A percentile compares a stretch with the other conserved stretches of the same genome.
These are phyloP conservation scores for Siniperca scherzeri DNA, from an alignment of 2,797 vertebrate species.

Conservation along the genomic window DNA sequence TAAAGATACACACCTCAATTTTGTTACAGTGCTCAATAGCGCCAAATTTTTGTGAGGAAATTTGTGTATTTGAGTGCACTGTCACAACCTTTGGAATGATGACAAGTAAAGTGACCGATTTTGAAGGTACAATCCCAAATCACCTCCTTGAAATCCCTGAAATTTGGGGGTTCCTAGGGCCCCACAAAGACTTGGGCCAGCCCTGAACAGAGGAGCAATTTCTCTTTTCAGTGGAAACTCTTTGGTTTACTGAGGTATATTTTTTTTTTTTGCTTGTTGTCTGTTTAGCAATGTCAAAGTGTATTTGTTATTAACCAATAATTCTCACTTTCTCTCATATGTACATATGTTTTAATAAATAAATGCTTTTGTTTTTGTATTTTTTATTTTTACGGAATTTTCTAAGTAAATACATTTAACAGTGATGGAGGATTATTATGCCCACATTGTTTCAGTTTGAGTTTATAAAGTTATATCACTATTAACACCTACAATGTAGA, in stretches of 20 bases:
- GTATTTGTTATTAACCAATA: no score
- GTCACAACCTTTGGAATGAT: not conserved
- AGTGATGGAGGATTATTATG: not conserved
- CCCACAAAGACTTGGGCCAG: not conserved
- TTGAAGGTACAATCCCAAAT: not conserved
- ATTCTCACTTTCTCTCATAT: not conserved
- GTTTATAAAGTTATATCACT: not conserved
- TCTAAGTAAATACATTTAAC: not conserved
- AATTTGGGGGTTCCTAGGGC: not conserved
- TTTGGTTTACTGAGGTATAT: no score
- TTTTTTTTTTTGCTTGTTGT: not conserved
- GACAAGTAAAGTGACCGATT: not conserved
- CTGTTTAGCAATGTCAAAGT: not conserved
- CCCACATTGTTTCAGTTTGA: not conserved
- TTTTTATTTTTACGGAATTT: not conserved
- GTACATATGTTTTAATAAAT: not conserved
- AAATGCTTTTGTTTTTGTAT: not conserved
- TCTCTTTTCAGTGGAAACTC: not conserved
- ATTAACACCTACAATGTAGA: constrained; percentile 1
- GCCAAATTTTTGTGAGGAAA: not conserved
- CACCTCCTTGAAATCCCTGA: not conserved
- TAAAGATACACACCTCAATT: not conserved
- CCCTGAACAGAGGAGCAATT: not conserved
- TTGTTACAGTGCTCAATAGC: not conserved
- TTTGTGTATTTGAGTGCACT: not conserved